Percentiles rank a stretch among this genome's conserved stretches.
Conservation (phyloP, 2,888 invertebrate genomes). For the Cheilosia urbana region DNA sequence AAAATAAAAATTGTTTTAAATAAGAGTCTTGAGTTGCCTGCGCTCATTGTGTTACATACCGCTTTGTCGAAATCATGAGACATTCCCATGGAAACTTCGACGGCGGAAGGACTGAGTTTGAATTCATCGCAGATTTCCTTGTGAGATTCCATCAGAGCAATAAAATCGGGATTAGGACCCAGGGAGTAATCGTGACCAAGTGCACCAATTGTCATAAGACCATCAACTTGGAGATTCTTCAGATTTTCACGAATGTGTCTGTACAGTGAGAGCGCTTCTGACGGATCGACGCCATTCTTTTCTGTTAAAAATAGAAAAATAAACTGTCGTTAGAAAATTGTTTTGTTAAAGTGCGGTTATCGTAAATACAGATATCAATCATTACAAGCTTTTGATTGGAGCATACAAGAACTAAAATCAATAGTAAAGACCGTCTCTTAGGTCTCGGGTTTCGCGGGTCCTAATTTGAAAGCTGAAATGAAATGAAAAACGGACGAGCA, state of each 20-base stretch:
- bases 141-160: slow-evolving; percentile 89
- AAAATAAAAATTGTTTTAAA: slow-evolving; percentile 1
- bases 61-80: slow-evolving; percentile 98
- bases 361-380: not conserved
- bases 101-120: slow-evolving; percentile 85
- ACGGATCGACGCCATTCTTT: slow-evolving; percentile 92
- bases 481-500: too few relatives aligned
- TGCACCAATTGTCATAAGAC: slow-evolving; percentile 98
- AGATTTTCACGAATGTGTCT: slow-evolving; percentile 91
- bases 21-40: slow-evolving; percentile 37
- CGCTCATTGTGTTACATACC: slow-evolving; percentile 84
- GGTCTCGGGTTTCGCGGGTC: too few relatives aligned
- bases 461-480: too few relatives aligned
- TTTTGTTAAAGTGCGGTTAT: not conserved
- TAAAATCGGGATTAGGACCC: slow-evolving; percentile 96
- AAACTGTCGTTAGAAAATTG: not conserved
- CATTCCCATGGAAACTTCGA: slow-evolving; percentile 99
- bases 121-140: slow-evolving; percentile 89
- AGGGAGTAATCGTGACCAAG: slow-evolving; percentile 89
- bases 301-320: slow-evolving; percentile 85
- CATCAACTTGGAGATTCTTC: slow-evolving; percentile 90
- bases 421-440: too few relatives aligned
- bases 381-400: too few relatives aligned
- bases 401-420: too few relatives aligned
- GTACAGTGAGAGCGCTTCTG: slow-evolving; percentile 87